Evolutionary conservation across 1,140 invertebrate species (phyloP).

Genomic region (Branchinecta lindahli): DNA sequence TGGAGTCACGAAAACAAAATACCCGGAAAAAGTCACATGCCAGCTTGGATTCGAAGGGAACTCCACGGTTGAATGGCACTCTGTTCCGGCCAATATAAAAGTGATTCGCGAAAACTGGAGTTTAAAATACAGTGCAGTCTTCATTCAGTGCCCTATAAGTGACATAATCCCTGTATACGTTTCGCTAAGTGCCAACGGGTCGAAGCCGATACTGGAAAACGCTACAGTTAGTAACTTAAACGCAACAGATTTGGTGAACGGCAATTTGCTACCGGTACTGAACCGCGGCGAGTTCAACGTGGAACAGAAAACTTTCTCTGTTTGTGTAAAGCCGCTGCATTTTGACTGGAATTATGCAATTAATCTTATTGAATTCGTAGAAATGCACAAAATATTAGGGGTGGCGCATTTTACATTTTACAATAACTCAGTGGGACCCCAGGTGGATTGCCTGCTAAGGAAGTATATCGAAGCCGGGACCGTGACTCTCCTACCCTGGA

Average conservation of each 20-base stretch:
- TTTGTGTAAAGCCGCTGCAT: slow-evolving; percentile 89
- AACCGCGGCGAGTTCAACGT: slow-evolving; percentile 17
- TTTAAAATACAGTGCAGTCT: slow-evolving; percentile 76
- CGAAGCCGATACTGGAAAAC: not conserved
- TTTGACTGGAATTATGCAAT: slow-evolving; percentile 62
- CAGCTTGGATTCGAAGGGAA: slow-evolving; percentile 52
- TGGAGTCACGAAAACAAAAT: slow-evolving; percentile 67
- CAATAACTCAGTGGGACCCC: slow-evolving; percentile 66
- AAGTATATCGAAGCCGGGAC: slow-evolving; percentile 48
- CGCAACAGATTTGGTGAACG: slow-evolving; percentile 23
- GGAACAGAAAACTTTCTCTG: slow-evolving; percentile 41
- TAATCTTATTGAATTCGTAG: slow-evolving; percentile 80
- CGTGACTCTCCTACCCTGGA: slow-evolving; percentile 68
- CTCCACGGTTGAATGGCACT: slow-evolving; percentile 21
- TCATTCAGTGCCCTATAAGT: slow-evolving; percentile 60
- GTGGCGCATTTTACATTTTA: slow-evolving; percentile 80
- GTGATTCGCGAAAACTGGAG: slow-evolving; percentile 86
- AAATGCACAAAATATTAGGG: slow-evolving; percentile 69
- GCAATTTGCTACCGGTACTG: slow-evolving; percentile 41
- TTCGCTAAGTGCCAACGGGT: slow-evolving; percentile 6
- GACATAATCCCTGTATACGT: slow-evolving; percentile 16
- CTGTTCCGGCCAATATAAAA: slow-evolving; percentile 34
- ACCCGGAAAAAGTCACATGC: slow-evolving; percentile 66
- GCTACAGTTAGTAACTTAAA: not conserved
- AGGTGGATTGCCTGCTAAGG: slow-evolving; percentile 48